Base-by-base conservation (phyloP, 2,113 vertebrate species). In the Percina caprodes region DNA sequence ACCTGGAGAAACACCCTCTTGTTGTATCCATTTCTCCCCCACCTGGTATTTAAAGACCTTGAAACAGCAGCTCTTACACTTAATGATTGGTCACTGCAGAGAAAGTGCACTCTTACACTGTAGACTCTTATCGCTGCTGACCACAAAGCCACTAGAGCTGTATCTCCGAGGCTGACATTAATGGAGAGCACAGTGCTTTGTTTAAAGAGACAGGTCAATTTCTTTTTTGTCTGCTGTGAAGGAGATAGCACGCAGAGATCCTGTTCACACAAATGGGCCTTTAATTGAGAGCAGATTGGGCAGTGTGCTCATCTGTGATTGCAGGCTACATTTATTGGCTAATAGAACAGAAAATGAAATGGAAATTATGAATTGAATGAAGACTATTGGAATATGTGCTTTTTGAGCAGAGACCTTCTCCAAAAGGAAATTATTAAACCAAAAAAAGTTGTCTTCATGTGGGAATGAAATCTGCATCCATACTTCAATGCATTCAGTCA, bases 31-130 rank as follows among this genome's bases (percentile, higher is more conserved):
- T 80, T 82, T 79, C 39, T 3, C 14, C 39, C 63, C 75, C 81
- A 91, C 79, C 87, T 91, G 78, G 66, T 79, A 85, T 94, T 93
- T 91, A 91, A 93, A 90, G 90, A 90, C 88, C 89, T 92, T 93
- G 84, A 89, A 91, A 92, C 65, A 77, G 84, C 90, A 89, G 80
- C 85, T 83, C 63, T 86, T 72, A 67, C 81, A 83, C 93, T 95
- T 94, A 95, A 95, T 95, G 86, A 94, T 95, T 95, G 85, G 86
- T 91, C 91, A 89, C 65, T 87, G 79, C 58, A 84, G 87, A 90
- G 91, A 92, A 91, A 93, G 89, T 88, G 90, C 92, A 89, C 89
- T 86, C 91, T 91, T 87, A 91, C 85, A 89, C 85, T 88, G 91
- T 90, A 92, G 88, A 91, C 88, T 92, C 93, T 95, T 95, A 95